Evolutionary conservation across 2,888 invertebrate species (phyloP).

Genomic region (Callyntrura guangdongensis): DNA sequence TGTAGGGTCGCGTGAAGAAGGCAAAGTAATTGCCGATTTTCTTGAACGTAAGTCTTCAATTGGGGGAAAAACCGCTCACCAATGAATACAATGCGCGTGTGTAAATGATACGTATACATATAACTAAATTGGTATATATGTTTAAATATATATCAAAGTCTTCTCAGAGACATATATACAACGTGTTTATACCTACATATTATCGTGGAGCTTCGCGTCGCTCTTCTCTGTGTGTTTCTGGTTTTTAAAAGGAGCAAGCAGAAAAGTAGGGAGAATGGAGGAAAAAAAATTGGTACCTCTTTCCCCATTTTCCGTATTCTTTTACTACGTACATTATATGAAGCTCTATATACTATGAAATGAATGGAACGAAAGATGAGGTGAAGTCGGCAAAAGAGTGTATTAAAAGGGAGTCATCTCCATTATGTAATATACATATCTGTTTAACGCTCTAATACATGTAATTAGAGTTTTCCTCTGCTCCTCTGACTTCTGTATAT

Average conservation of each 20-base stretch:
- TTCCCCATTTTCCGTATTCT: slow-evolving; percentile 51
- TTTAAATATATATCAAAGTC: neutral
- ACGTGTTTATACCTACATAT: slow-evolving; percentile 14
- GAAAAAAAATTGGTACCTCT: slow-evolving; percentile 48
- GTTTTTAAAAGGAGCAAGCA: slow-evolving; percentile 27
- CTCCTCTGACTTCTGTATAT: slow-evolving; percentile 46
- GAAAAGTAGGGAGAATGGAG: slow-evolving; percentile 11
- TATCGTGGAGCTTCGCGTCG: slow-evolving; percentile 5
- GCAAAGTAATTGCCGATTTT: slow-evolving; percentile 80
- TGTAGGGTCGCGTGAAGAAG: slow-evolving; percentile 77
- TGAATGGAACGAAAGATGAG: slow-evolving; percentile 49
- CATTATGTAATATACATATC: slow-evolving; percentile 78
- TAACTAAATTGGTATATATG: neutral
- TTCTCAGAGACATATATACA: neutral
- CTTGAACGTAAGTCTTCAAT: slow-evolving; percentile 78
- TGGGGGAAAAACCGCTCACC: slow-evolving; percentile 77
- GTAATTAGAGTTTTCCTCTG: slow-evolving; percentile 76
- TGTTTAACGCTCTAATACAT: slow-evolving; percentile 78
- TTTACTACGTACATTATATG: neutral
- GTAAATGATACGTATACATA: slow-evolving; percentile 43
- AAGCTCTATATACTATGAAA: neutral
- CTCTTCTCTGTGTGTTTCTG: neutral
- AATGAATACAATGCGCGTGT: slow-evolving; percentile 71
- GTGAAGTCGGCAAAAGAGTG: slow-evolving; percentile 63
- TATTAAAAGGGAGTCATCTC: slow-evolving; percentile 73